These are phyloP conservation scores for Distichodus sexfasciatus DNA, from an alignment of 2,797 vertebrate genomes.

Conservation along the genomic window DNA sequence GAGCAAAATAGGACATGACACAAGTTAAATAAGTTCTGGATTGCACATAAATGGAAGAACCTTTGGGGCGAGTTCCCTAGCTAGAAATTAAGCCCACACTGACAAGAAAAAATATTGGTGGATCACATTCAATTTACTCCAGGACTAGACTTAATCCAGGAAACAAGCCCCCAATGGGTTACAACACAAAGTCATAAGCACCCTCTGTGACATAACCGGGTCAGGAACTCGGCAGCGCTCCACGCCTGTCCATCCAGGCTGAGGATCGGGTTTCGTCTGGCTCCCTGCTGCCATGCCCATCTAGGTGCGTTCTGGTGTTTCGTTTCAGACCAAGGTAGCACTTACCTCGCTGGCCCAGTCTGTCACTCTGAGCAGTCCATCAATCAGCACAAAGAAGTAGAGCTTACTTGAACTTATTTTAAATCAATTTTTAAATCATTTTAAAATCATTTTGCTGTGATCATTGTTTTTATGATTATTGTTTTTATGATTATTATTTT, in stretches of 20 bases:
- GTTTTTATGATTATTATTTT: too few relatives aligned
- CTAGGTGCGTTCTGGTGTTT: constrained; percentile 41
- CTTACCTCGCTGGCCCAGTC: constrained; percentile 40
- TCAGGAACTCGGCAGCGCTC: constrained; percentile 38
- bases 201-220: constrained; percentile 47
- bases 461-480: too few relatives aligned
- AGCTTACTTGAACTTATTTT: too few relatives aligned
- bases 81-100: neutral
- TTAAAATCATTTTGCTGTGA: too few relatives aligned
- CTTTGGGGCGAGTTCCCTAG: neutral
- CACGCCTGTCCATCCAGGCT: neutral
- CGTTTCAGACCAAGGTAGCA: constrained; percentile 63
- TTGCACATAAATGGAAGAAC: constrained; percentile 3
- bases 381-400: constrained; percentile 32
- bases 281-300: constrained; percentile 30
- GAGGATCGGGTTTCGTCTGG: constrained; percentile 37
- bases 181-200: constrained; percentile 19
- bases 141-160: constrained; percentile 23
- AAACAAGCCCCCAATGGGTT: neutral
- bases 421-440: too few relatives aligned
- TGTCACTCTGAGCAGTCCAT: constrained; percentile 12
- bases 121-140: constrained; percentile 11
- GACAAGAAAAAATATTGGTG: neutral
- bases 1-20: constrained; percentile 8
- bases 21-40: neutral